Evolutionary conservation across 2,888 invertebrate genomes (phyloP).

Genomic region (Alsophila aescularia): DNA sequence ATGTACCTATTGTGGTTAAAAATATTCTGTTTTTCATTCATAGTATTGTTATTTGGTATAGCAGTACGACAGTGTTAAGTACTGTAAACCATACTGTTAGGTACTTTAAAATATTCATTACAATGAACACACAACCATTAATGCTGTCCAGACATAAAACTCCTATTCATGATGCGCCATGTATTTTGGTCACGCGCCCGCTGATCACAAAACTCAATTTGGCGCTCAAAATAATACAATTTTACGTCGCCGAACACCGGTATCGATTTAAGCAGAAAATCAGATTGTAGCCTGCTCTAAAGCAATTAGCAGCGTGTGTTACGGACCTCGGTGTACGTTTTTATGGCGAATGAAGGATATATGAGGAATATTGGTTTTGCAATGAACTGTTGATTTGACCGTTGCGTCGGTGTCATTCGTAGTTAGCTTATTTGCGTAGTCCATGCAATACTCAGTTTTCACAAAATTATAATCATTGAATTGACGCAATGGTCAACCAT

Average conservation of each 20-base stretch:
- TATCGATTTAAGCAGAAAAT: conserved; percentile 67
- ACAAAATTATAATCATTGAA: too few species aligned
- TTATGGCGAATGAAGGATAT: background rate
- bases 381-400: background rate
- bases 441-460: too few species aligned
- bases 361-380: background rate
- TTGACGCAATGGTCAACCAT: too few species aligned
- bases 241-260: conserved; percentile 57
- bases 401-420: too few species aligned
- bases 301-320: conserved; percentile 51
- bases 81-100: too few species aligned
- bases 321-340: conserved; percentile 3
- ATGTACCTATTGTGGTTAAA: too few species aligned
- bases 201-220: conserved; percentile 68
- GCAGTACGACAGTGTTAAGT: too few species aligned
- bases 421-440: too few species aligned
- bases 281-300: conserved; percentile 66
- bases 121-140: background rate
- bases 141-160: conserved; percentile 43
- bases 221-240: conserved; percentile 69
- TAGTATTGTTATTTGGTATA: too few species aligned
- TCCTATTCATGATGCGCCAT: conserved; percentile 32
- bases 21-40: too few species aligned
- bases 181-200: conserved; percentile 59
- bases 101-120: conserved; percentile 12